Evolutionary conservation across 2,113 vertebrate genomes (phyloP).

Genomic region (Fulmarus glacialis): DNA sequence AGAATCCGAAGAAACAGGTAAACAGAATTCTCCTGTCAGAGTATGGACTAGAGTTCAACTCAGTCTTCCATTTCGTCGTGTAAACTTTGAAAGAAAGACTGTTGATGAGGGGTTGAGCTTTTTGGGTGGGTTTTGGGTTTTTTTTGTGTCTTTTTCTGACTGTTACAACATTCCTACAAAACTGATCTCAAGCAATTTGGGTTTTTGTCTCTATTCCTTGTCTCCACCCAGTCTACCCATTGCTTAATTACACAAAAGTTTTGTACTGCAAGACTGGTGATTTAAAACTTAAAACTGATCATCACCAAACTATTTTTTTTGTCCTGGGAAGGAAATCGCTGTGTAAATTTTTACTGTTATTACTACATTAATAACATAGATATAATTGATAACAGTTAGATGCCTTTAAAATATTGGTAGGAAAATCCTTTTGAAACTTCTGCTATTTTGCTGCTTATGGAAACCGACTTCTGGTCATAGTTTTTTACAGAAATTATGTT

Average conservation of each 20-base stretch:
- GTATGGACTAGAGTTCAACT: not conserved
- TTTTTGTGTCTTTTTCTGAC: not conserved
- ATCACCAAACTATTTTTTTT: not conserved
- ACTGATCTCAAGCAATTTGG: not conserved
- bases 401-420: not conserved
- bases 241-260: not conserved
- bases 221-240: not conserved
- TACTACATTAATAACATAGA: not conserved
- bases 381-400: not conserved
- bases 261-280: not conserved
- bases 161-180: not conserved
- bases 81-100: not conserved
- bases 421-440: not conserved
- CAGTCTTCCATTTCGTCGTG: not conserved
- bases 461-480: not conserved
- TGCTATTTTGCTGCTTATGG: not conserved
- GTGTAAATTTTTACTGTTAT: not conserved
- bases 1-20: not conserved
- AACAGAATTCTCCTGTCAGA: not conserved
- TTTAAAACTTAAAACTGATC: not conserved
- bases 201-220: not conserved
- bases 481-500: not conserved
- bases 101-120: not conserved
- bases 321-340: not conserved
- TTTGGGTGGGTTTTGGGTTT: not conserved